phyloP scores from a whole-genome alignment of 2,113 vertebrate species.

The Prionailurus viverrinus region DNA sequence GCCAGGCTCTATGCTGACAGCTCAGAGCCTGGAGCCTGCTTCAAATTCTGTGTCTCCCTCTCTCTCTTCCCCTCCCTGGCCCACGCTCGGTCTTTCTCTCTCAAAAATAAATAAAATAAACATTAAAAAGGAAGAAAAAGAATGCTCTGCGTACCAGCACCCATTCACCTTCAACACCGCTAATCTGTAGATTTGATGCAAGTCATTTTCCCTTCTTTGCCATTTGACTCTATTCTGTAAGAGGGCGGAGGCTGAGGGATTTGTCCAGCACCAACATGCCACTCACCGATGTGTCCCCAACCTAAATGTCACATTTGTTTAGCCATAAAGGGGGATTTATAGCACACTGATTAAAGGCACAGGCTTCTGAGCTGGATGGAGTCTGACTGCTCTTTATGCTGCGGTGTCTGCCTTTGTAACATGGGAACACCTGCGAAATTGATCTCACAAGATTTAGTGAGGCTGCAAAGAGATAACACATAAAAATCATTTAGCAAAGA shows the following conservation, averaged over 20 bases:
- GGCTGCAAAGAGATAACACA: not conserved
- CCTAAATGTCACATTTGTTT: not conserved
- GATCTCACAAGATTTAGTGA: not conserved
- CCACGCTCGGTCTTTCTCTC: too few relatives aligned
- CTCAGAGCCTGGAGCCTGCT: too few relatives aligned
- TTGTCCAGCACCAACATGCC: not conserved
- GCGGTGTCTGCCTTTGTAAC: not conserved
- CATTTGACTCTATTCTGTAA: not conserved
- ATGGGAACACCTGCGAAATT: not conserved
- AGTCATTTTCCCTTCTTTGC: not conserved
- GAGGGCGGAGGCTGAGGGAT: not conserved
- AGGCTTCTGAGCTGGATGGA: not conserved
- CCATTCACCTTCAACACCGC: not conserved
- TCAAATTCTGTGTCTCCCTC: too few relatives aligned
- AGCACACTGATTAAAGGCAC: not conserved
- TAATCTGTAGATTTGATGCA: not conserved
- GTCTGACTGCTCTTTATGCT: not conserved
- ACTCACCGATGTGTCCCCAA: not conserved
- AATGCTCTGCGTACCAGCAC: accelerated
- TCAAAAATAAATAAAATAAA: too few relatives aligned
- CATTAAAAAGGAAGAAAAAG: not conserved
- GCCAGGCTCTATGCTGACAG: too few relatives aligned
- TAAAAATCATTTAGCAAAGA: not conserved
- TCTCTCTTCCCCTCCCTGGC: too few relatives aligned
- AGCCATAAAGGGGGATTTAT: not conserved